Evolutionary conservation across 2,113 vertebrate genomes (phyloP), one percentile per base, ranked within the genome.

Genomic region (Nicator chloris): DNA sequence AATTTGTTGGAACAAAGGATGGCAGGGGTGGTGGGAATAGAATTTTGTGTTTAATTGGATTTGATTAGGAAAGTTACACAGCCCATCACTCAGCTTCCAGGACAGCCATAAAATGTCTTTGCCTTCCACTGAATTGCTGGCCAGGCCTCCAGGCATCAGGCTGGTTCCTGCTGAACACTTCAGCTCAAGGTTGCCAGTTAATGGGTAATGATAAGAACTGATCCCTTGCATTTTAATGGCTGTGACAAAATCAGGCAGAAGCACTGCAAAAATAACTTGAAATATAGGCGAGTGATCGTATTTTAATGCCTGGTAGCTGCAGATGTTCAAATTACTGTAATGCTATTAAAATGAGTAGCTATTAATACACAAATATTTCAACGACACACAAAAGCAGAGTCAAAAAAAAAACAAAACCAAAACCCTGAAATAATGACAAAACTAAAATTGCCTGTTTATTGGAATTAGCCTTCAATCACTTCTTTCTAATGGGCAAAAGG

Each of bases 301-400:
- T 88, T 85, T 80, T 91, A 86, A 87, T 93, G 51, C 71, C 81
- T 95, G 89, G 78, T 94, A 89, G 47, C 84, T 83, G 75, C 86
- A 92, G 73, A 85, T 94, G 83, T 93, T 81, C 79, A 90, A 91
- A 95, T 92, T 95, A 89, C 91, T 39, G 35, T 76, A 86, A 87
- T 76, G 60, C 68, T 86, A 88, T 93, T 95, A 96, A 93, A 96
- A 92, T 94, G 81, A 97, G 53, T 7, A 60, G 88, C 93, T 96
- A 82, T 91, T 96, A 96, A 97, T 91, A 90, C 40, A 77, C 71
- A 91, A 86, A 92, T 91, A 96, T 88, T 94, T 92, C 89, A 88
- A 39, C 28, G 69, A 54, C 86, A 88, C n/a, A 72, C 6, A 91
- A 93, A 96, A 83, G 54, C 76, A 53, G 80, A 71, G 71, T 33